A percentile compares a stretch with the other conserved stretches of the same genome.
Evolutionary conservation across 1,140 invertebrate species (phyloP).

Genomic region (Lordiphosa clarofinis): DNA sequence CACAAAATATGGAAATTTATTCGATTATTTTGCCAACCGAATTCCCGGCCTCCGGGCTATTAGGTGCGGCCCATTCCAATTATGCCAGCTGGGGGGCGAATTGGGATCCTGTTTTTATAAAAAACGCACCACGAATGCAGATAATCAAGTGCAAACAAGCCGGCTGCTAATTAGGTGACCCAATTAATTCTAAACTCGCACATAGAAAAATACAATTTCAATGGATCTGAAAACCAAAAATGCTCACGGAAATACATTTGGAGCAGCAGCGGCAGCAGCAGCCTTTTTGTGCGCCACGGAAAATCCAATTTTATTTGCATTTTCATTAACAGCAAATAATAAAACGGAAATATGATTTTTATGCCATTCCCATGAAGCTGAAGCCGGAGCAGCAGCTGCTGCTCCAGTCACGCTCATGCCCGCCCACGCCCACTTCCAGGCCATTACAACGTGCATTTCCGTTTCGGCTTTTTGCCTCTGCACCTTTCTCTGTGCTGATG

Average conservation of each 20-base stretch:
- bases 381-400: constrained; percentile 34
- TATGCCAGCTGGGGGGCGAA: too few species aligned
- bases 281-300: constrained; percentile 64
- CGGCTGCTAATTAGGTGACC: constrained; percentile 68
- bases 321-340: constrained; percentile 77
- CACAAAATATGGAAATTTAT: too few species aligned
- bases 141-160: constrained; percentile 37
- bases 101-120: too few species aligned
- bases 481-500: background rate
- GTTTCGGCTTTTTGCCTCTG: constrained; percentile 22
- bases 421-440: constrained; percentile 57
- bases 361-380: constrained; percentile 55
- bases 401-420: constrained; percentile 4
- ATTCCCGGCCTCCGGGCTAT: too few species aligned
- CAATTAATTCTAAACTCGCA: constrained; percentile 70
- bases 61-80: too few species aligned
- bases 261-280: constrained; percentile 4
- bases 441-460: constrained; percentile 74
- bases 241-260: constrained; percentile 68
- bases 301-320: constrained; percentile 77
- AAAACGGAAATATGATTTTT: constrained; percentile 77
- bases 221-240: constrained; percentile 57
- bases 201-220: constrained; percentile 22
- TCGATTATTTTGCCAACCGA: too few species aligned
- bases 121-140: background rate